Evolutionary conservation across 2,113 vertebrate species (phyloP).

Genomic region (Aplodontia rufa): DNA sequence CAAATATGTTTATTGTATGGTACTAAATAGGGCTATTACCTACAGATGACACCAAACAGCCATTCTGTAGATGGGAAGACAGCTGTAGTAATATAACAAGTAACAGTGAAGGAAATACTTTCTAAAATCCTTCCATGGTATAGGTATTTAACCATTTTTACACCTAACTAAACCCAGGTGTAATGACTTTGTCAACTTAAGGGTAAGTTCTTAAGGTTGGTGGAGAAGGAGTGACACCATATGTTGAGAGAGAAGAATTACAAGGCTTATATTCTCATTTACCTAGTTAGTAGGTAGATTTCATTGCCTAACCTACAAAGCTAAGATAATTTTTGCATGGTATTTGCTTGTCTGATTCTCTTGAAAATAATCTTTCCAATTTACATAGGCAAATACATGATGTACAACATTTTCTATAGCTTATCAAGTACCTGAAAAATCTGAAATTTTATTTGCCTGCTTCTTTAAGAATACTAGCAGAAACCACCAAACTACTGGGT

Average conservation of each 20-base stretch:
- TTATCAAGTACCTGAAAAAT: background rate
- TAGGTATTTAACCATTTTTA: background rate
- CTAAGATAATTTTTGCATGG: background rate
- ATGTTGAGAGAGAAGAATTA: constrained; percentile 60
- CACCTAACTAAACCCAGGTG: background rate
- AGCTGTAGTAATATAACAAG: background rate
- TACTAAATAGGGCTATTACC: background rate
- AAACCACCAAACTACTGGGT: background rate
- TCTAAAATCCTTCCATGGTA: background rate
- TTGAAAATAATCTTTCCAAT: background rate
- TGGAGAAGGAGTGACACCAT: constrained; percentile 61
- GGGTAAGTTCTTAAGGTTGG: background rate
- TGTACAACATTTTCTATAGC: background rate
- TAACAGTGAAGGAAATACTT: background rate
- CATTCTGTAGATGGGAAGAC: background rate
- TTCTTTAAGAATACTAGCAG: background rate
- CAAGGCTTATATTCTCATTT: constrained; percentile 31
- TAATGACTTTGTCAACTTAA: background rate
- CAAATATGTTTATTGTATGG: background rate
- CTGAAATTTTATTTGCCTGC: background rate
- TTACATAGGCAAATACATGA: background rate
- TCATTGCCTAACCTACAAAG: background rate
- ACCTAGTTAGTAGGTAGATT: background rate
- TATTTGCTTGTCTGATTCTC: constrained; percentile 10
- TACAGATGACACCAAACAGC: background rate